Base-by-base conservation (phyloP, 2,888 invertebrate species). In the Morpho deidamia region DNA sequence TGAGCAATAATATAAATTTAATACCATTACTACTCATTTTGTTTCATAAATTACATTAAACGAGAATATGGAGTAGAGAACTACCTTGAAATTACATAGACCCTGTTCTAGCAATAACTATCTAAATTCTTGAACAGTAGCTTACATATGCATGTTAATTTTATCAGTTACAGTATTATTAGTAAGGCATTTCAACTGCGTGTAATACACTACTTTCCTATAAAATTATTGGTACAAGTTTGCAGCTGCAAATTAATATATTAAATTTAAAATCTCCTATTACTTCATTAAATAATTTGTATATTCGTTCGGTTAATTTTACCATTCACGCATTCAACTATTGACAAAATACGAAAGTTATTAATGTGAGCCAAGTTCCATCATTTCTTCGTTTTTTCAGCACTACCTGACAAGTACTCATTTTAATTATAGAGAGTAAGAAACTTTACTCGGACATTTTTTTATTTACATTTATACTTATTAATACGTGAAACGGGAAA, bases 1-100 rank as follows among this genome's bases (percentile, higher is more conserved):
- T 81, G 82, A 81, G 81, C 82, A 75, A 75, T 74, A 56, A 40
- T 57, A 54, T 46, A 44, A 53, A 54, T 53, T 47, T 55, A 42
- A 50, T 46, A 42, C 41, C 40, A 41, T 51, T 32, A 48, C 51
- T 51, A 44, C 35, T 37, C 11, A 39, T 34, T 47, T 51, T 42
- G 34, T 49, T 11, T 39, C 39, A 47, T 52, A 55, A 55, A 49
- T 55, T 40, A 54, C 45, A 23, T 23, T 23, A 49, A 54, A 54
- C 50, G 47, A 47, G 42, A 51, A 54, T 49, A 54, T 41, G 41
- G 45, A 48, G 51, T 44, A 11, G 35, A 52, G 45, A 55, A 49
- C 52, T 60, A 60, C 47, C 54, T 58, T 59, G 56, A 59, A 55
- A 56, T 50, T 59, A 58, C 42, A 47, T 60, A 59, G 61, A 65